A percentile compares a stretch with the other conserved stretches of the same genome.
Conservation (phyloP, 2,888 invertebrate species). For the Odontocerum albicorne region DNA sequence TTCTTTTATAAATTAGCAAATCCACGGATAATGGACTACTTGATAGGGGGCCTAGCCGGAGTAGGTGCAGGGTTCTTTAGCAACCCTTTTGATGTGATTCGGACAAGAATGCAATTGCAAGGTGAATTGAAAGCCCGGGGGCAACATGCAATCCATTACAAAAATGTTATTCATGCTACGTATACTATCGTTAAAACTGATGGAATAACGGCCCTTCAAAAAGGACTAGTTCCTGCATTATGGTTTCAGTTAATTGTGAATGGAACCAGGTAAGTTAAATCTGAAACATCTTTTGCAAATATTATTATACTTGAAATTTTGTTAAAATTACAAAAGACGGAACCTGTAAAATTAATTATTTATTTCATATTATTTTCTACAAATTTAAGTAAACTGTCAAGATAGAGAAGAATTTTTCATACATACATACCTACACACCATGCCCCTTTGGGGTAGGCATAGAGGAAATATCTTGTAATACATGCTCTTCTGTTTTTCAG, state of each 20-base stretch:
- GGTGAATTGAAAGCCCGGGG: slow-evolving; percentile 74
- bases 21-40: slow-evolving; percentile 52
- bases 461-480: no score
- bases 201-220: slow-evolving; percentile 72
- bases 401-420: no score
- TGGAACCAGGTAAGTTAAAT: slow-evolving; percentile 52
- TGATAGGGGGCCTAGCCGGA: slow-evolving; percentile 74
- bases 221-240: slow-evolving; percentile 80
- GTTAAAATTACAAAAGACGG: no score
- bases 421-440: no score
- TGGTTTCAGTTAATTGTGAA: slow-evolving; percentile 75
- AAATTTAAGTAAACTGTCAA: no score
- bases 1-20: slow-evolving; percentile 1
- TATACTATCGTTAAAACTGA: slow-evolving; percentile 74
- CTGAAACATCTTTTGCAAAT: no score
- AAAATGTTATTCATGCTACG: slow-evolving; percentile 79
- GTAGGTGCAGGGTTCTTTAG: slow-evolving; percentile 80
- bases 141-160: slow-evolving; percentile 61
- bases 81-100: slow-evolving; percentile 88
- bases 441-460: no score
- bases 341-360: no score
- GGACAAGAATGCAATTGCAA: slow-evolving; percentile 87
- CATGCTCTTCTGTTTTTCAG: no score
- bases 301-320: no score
- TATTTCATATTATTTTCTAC: no score